These are phyloP conservation scores for Sarotherodon lohbergeri DNA, from an alignment of 2,113 vertebrate genomes.

Conservation along the genomic window DNA sequence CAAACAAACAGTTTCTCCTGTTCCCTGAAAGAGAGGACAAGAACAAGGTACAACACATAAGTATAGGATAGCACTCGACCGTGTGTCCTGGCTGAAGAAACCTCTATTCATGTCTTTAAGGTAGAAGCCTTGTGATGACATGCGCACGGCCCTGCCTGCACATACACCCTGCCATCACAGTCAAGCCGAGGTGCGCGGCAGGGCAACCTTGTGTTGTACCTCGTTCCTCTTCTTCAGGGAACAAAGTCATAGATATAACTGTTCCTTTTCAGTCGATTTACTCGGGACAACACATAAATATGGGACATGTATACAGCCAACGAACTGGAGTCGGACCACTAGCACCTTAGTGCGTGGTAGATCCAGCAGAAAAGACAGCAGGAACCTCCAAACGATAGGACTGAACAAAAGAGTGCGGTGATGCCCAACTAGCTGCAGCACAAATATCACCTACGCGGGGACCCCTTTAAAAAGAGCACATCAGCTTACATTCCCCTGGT, in stretches of 20 bases:
- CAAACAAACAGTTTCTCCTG: neutral
- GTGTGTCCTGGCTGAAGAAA: neutral
- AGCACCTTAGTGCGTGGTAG: neutral
- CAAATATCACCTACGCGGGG: neutral
- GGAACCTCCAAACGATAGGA: neutral
- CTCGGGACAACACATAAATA: neutral
- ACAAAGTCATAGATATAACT: neutral
- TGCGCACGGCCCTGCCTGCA: neutral
- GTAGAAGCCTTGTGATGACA: neutral
- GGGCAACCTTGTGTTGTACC: neutral
- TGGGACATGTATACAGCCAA: neutral
- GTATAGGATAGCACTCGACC: neutral
- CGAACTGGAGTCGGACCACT: fast-evolving
- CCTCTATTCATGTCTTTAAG: neutral
- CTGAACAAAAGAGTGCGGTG: neutral
- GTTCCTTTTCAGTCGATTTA: fast-evolving
- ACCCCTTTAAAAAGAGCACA: neutral
- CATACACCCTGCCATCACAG: neutral
- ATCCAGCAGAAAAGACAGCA: neutral
- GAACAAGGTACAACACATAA: neutral
- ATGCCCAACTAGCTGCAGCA: neutral
- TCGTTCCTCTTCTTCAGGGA: neutral
- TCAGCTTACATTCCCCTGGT: neutral
- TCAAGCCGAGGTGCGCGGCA: fast-evolving
- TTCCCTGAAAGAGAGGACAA: neutral